Base-by-base conservation (phyloP, 2,797 vertebrate genomes). In the Coendou prehensilis region DNA sequence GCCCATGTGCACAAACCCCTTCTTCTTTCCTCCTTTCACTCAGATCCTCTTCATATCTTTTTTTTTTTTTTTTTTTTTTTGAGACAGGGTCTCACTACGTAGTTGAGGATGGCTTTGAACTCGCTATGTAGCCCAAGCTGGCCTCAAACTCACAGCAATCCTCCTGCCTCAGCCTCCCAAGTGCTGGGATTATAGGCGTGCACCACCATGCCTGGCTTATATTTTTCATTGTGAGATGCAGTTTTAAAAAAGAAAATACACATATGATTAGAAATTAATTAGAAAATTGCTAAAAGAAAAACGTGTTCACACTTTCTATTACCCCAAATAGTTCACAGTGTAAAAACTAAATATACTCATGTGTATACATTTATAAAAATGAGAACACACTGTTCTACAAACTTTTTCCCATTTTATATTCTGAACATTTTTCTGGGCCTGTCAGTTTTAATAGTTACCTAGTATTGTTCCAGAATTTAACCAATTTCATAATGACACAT, bases 301-400 rank as follows among this genome's bases (percentile, higher is more conserved):
- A 41, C 11, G 87, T 26, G 28, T 26, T 89, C 63, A 18, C 71
- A 52, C 18, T 63, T 75, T 52, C 7, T 59, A 67, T 61, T 92
- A 75, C 41, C 47, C n/a, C 7, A 59, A 84, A 28, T 84, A 45
- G 47, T 85, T 92, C 37, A 76, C 30, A 47, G 10, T 5, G 0
- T 61, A 95, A 95, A 96, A 64, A 89, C 50, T 22, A 93, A 89
- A 87, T 56, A 94, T 41, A 57, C 45, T 80, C 52, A 61, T 9
- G 28, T 50, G 22, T 64, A 45, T 67, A 76, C 20, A 92, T 75
- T 87, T 81, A 75, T 45, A 67, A 91, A 93, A 93, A 73, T 30
- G 9, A 47, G 9, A 93, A 59, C 13, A 87, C 0, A 45, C 2
- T 61, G 41, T 64, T 85, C 50, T 26, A 20, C 76, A 89, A 94